Evolutionary conservation across 2,113 vertebrate species (phyloP).

Genomic region (Oryzias woworae): DNA sequence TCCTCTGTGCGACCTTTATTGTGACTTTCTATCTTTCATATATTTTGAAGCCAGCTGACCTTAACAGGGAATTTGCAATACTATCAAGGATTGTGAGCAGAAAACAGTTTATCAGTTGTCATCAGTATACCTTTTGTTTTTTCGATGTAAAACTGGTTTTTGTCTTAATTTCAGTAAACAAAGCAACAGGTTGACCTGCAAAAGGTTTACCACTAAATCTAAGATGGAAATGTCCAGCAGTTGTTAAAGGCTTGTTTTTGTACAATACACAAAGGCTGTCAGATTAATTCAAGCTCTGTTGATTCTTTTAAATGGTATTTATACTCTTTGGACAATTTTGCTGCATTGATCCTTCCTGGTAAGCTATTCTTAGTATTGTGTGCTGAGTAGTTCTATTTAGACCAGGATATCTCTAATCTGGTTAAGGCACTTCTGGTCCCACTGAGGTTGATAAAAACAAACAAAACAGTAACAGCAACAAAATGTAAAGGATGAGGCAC

Average conservation of each 20-base stretch:
- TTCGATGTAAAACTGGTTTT: conserved; percentile 7
- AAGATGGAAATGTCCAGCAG: conserved; percentile 16
- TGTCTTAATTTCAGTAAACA: conserved; percentile 2
- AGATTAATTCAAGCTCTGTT: background rate
- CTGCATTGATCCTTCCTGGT: conserved; percentile 23
- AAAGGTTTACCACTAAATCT: conserved; percentile 23
- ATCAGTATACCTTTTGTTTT: conserved; percentile 48
- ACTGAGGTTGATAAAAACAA: conserved; percentile 15
- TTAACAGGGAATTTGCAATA: conserved; percentile 46
- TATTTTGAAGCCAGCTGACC: conserved; percentile 38
- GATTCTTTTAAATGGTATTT: background rate
- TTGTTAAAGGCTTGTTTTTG: conserved; percentile 5
- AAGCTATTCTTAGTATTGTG: conserved; percentile 35
- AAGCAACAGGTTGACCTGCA: conserved; percentile 20
- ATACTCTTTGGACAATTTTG: conserved; percentile 17
- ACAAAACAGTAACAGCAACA: background rate
- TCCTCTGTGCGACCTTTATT: too few species aligned
- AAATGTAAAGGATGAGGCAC: background rate
- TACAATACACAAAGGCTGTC: background rate
- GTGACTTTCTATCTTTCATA: too few species aligned
- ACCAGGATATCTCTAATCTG: conserved; percentile 38
- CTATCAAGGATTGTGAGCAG: conserved; percentile 64
- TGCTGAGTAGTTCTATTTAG: conserved; percentile 41
- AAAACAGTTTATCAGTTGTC: conserved; percentile 52
- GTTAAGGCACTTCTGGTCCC: conserved; percentile 16